Evolutionary conservation across 2,797 vertebrate genomes (phyloP).

Genomic region (Premnoplex brunnescens): DNA sequence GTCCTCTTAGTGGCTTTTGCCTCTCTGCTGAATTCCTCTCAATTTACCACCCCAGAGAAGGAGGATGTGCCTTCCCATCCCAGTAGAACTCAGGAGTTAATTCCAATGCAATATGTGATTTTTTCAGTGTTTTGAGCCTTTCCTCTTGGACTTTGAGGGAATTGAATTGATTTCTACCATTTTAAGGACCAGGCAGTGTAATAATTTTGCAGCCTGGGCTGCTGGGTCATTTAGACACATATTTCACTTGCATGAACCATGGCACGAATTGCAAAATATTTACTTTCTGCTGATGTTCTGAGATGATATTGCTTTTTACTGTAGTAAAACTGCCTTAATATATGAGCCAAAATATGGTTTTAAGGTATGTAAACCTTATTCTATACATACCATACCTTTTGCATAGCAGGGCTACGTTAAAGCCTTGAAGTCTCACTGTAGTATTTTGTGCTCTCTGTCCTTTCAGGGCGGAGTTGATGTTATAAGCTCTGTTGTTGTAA

Average conservation of each 20-base stretch:
- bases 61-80: background rate
- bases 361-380: background rate
- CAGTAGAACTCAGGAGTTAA: background rate
- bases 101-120: background rate
- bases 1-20: background rate
- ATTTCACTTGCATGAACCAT: accelerated
- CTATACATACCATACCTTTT: background rate
- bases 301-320: background rate
- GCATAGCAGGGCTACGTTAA: background rate
- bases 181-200: background rate
- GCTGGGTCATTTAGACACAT: background rate
- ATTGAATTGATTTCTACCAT: background rate
- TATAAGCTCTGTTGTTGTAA: background rate
- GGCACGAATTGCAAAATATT: background rate
- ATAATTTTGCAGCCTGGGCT: background rate
- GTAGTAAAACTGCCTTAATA: background rate
- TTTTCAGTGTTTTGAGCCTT: background rate
- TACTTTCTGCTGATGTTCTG: background rate
- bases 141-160: accelerated
- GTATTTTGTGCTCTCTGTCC: background rate
- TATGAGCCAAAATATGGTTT: background rate
- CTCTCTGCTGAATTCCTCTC: background rate
- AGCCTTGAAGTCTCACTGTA: background rate
- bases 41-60: background rate
- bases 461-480: background rate